These are phyloP conservation scores for Ecdyonurus torrentis DNA, from an alignment of 2,888 invertebrate species.

Conservation along the genomic window DNA sequence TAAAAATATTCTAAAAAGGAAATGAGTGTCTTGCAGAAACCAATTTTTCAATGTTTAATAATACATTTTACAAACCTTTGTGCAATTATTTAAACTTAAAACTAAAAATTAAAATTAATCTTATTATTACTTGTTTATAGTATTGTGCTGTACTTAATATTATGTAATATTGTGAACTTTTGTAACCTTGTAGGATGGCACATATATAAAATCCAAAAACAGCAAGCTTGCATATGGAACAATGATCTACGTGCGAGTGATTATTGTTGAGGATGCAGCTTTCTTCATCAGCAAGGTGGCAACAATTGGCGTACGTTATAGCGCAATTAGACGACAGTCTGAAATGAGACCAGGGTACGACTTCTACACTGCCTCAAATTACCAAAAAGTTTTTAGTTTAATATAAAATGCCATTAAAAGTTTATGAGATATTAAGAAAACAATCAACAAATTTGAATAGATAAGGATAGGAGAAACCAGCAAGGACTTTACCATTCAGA, in stretches of 20 bases:
- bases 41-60: too few species aligned
- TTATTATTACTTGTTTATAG: too few species aligned
- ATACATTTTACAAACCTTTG: not conserved
- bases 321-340: conserved; percentile 77
- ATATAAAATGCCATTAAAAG: too few species aligned
- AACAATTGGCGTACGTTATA: conserved; percentile 81
- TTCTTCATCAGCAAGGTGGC: conserved; percentile 64
- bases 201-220: conserved; percentile 65
- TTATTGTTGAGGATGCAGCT: conserved; percentile 62
- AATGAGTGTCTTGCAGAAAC: too few species aligned
- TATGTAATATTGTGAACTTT: too few species aligned
- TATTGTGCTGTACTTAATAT: too few species aligned
- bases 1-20: too few species aligned
- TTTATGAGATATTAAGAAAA: too few species aligned
- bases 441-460: too few species aligned
- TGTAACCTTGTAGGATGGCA: conserved; percentile 62
- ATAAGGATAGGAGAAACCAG: too few species aligned
- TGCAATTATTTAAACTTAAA: not conserved
- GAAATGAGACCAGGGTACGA: conserved; percentile 65
- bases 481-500: too few species aligned
- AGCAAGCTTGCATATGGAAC: conserved; percentile 78
- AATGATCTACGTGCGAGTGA: conserved; percentile 86
- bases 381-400: conserved; percentile 11
- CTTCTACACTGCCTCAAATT: conserved; percentile 9
- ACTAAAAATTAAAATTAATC: not conserved